Conservation (phyloP, 1,140 invertebrate species). For the Panagrolaimus sp. region DNA sequence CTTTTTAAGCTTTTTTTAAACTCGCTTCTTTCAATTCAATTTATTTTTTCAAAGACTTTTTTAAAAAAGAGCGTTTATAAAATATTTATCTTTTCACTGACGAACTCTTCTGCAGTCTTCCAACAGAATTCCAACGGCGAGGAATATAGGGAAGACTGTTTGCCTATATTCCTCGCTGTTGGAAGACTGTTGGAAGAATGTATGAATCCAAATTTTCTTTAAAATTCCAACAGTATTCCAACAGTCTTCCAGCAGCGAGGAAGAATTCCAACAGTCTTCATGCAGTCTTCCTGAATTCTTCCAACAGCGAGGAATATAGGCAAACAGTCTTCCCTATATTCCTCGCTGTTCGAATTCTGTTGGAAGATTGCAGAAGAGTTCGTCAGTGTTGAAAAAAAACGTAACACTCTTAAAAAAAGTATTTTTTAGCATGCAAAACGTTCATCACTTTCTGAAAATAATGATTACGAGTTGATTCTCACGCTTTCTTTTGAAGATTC, state of each 20-base stretch:
- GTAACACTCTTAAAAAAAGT: not conserved
- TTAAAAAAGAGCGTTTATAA: too few relatives aligned
- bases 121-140: not conserved
- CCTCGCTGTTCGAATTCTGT: too few relatives aligned
- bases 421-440: not conserved
- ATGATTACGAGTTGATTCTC: constrained; percentile 10
- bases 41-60: too few relatives aligned
- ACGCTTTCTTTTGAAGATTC: not conserved
- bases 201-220: not conserved
- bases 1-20: not conserved
- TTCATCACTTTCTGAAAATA: not conserved
- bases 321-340: too few relatives aligned
- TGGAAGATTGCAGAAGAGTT: too few relatives aligned
- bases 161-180: too few relatives aligned
- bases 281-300: not conserved
- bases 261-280: not conserved
- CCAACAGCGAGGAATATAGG: too few relatives aligned
- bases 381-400: too few relatives aligned
- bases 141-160: too few relatives aligned
- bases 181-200: not conserved
- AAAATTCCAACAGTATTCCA: too few relatives aligned
- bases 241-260: not conserved
- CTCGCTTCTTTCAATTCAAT: not conserved
- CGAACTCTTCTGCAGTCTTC: not conserved
- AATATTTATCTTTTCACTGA: too few relatives aligned